Base-by-base conservation (phyloP, 1,140 invertebrate species). In the Trichonephila clavipes region DNA sequence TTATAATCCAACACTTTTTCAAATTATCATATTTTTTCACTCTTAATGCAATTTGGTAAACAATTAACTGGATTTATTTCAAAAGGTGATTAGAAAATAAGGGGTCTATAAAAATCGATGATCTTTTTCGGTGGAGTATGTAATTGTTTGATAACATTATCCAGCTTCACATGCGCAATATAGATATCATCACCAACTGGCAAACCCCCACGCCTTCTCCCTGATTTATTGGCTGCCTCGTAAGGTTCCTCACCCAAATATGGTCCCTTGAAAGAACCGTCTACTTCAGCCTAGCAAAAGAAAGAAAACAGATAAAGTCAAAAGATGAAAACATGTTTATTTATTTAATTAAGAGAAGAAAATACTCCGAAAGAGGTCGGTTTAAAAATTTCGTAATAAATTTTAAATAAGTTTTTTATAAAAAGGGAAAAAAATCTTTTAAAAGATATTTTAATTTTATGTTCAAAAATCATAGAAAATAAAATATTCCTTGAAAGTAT, bases 211-310 rank as follows among this genome's bases (percentile, higher is more conserved):
- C 95, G 85, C n/a, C 95, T 64, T 24, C 89, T 64, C 18, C 93
- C 77, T 14, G 94, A 94, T 58, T 94, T 93, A 19, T 94, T 95
- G 16, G 94, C 72, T 4, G 94, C 90, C 59, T 95, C 95, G 21
- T 94, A 95, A 34, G 95, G 95, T 91, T 95, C 94, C 21, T 95
- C 94, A 1, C 95, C 95, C 44, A 95, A 59, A n/a, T 94, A 86
- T 3, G 95, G 95, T 10, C 95, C 95, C 91, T 96, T 96, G 87
- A 96, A 95, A n/a, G 95, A 95, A 44, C 95, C 94, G 40, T 96
- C 95, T 92, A 96, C 95, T 90, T 95, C 94, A n/a, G 95, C 95
- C 96, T 96, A 94, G 24, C 34, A 40, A 40, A 40, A 95, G 95
- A 87, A 93, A 92, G 94, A 93, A 83, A 83, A 34, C 19, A 93